Percentiles rank a stretch among this genome's conserved stretches.
phyloP scores from a whole-genome alignment of 2,797 vertebrate genomes.

The Enteromius fasciolatus region DNA sequence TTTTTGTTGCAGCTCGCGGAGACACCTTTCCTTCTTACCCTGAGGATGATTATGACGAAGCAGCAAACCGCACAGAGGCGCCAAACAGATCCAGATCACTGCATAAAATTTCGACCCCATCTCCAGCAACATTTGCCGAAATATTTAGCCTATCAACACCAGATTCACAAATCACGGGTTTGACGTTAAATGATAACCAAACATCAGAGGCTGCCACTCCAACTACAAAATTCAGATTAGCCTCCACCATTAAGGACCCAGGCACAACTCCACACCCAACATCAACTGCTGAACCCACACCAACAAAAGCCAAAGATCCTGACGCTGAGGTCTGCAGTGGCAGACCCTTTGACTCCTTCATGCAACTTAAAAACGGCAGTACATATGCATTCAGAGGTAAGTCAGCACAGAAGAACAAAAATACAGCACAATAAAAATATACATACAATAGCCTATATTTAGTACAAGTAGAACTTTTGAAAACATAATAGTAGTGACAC shows the following conservation, averaged over 20 bases:
- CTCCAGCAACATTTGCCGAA: neutral
- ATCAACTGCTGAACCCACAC: neutral
- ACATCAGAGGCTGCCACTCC: conserved; percentile 27
- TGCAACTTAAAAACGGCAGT: conserved; percentile 84
- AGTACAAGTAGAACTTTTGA: too few relatives aligned
- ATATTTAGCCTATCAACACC: conserved; percentile 21
- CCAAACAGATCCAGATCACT: neutral
- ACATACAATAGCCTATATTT: conserved; percentile 5
- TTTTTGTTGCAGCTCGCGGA: conserved; percentile 78
- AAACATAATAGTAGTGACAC: too few relatives aligned
- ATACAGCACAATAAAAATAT: neutral
- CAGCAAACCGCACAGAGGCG: conserved; percentile 42
- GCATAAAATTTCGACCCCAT: neutral
- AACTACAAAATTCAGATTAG: neutral
- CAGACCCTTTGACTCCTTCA: conserved; percentile 84
- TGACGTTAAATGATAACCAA: neutral
- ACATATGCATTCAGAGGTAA: conserved; percentile 86
- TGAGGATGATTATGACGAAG: conserved; percentile 80
- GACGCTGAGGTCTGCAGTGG: conserved; percentile 83
- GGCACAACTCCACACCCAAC: conserved; percentile 35
- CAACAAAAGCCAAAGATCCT: conserved; percentile 48
- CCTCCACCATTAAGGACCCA: neutral
- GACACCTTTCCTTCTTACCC: conserved; percentile 85
- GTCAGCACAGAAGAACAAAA: neutral
- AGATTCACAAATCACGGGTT: neutral